phyloP scores from a whole-genome alignment of 1,140 invertebrate genomes.

The Pararge aegeria region DNA sequence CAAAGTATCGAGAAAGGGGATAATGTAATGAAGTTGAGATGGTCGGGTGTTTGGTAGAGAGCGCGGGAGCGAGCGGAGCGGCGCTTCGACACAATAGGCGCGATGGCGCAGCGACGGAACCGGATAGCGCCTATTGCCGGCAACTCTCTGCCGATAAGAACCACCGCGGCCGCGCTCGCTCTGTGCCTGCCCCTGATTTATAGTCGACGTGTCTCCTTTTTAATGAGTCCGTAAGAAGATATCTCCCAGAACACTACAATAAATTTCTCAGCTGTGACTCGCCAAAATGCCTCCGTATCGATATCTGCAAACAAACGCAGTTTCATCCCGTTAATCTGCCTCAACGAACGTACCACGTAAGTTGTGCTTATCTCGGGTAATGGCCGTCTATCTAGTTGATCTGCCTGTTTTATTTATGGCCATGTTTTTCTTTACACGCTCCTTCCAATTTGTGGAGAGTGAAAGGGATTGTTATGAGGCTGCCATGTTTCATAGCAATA shows the following conservation, averaged over 20 bases:
- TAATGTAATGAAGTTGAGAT: slow-evolving; percentile 65
- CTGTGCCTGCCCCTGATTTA: slow-evolving; percentile 69
- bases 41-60: slow-evolving; percentile 45
- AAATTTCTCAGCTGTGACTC: slow-evolving; percentile 70
- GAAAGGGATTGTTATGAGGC: slow-evolving; percentile 77
- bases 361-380: slow-evolving; percentile 73
- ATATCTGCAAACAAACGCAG: slow-evolving; percentile 74
- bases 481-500: slow-evolving; percentile 78
- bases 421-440: slow-evolving; percentile 78
- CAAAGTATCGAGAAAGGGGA: slow-evolving; percentile 51
- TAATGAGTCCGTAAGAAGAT: slow-evolving; percentile 79
- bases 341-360: slow-evolving; percentile 61
- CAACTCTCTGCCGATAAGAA: slow-evolving; percentile 62
- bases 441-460: slow-evolving; percentile 77
- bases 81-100: slow-evolving; percentile 56
- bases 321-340: slow-evolving; percentile 70
- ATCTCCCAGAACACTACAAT: slow-evolving; percentile 71
- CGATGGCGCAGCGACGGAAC: slow-evolving; percentile 65
- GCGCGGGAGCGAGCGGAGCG: slow-evolving; percentile 24
- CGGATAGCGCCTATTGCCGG: slow-evolving; percentile 78
- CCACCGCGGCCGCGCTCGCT: slow-evolving; percentile 42
- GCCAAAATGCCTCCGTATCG: slow-evolving; percentile 66
- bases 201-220: slow-evolving; percentile 77
- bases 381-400: slow-evolving; percentile 77
- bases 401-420: slow-evolving; percentile 77